Conservation (phyloP, 1,140 invertebrate species). For the Drosophila pseudoananassae region DNA sequence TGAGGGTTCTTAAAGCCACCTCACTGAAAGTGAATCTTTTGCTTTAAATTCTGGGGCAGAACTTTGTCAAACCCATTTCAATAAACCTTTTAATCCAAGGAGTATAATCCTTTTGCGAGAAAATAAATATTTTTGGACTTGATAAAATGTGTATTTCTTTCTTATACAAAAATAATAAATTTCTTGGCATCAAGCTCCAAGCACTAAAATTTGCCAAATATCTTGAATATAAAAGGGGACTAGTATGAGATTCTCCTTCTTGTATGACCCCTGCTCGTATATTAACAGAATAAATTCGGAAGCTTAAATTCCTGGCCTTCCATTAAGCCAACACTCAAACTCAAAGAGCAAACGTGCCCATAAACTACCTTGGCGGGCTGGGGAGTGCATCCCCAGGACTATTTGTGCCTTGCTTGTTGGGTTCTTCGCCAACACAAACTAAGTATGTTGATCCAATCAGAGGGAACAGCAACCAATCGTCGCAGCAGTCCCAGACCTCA, state of each 20-base stretch:
- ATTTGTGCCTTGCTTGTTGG: constrained; percentile 24
- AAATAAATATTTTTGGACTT: too few species aligned
- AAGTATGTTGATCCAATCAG: constrained; percentile 44
- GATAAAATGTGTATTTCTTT: too few species aligned
- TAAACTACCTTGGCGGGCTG: constrained; percentile 11
- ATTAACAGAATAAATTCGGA: constrained; percentile 1
- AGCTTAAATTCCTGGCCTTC: constrained; percentile 23
- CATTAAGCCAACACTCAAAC: constrained; percentile 14
- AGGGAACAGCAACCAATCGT: constrained; percentile 28
- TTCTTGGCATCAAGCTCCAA: too few species aligned
- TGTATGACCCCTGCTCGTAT: constrained; percentile 4
- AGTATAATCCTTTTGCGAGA: too few species aligned
- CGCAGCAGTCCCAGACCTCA: constrained; percentile 6
- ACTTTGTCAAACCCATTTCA: background rate
- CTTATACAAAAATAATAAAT: too few species aligned
- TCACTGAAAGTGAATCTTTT: background rate
- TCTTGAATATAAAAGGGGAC: background rate
- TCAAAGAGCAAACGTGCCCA: constrained; percentile 11
- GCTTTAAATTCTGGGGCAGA: background rate
- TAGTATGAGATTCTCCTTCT: background rate
- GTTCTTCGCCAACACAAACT: constrained; percentile 36
- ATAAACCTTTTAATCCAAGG: too few species aligned
- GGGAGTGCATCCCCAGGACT: constrained; percentile 1
- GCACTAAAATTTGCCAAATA: background rate
- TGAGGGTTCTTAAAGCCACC: background rate